Conservation (phyloP, 2,888 invertebrate species). For the Agrotis clavis region DNA sequence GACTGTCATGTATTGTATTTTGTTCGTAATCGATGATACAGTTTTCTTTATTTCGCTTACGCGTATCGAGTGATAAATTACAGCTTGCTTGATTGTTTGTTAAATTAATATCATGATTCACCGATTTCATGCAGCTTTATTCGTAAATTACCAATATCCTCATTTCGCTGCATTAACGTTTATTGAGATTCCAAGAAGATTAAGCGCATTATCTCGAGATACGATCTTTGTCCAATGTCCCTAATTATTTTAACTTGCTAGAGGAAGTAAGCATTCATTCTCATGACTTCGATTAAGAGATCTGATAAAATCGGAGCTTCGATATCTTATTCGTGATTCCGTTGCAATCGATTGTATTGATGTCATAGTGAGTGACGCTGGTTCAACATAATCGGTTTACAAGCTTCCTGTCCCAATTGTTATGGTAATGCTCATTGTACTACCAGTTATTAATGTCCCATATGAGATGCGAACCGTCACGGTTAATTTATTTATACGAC, state of each 20-base stretch:
- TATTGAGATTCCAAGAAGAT: constrained; percentile 61
- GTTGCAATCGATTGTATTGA: constrained; percentile 83
- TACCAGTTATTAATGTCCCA: constrained; percentile 86
- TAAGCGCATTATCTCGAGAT: constrained; percentile 46
- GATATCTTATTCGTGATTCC: constrained; percentile 86
- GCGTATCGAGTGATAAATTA: constrained; percentile 29
- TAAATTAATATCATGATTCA: constrained; percentile 53
- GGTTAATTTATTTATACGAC: constrained; percentile 78
- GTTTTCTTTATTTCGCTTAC: constrained; percentile 18
- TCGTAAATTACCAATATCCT: constrained; percentile 63
- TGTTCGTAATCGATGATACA: constrained; percentile 19
- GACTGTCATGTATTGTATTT: constrained; percentile 37
- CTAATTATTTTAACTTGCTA: constrained; percentile 59
- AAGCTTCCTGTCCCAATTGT: constrained; percentile 86
- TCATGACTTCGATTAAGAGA: constrained; percentile 69
- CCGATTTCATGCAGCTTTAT: constrained; percentile 47
- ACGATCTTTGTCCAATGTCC: constrained; percentile 47
- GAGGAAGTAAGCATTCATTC: constrained; percentile 65
- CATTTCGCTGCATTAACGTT: constrained; percentile 57
- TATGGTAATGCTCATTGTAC: constrained; percentile 86
- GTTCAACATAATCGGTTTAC: constrained; percentile 89
- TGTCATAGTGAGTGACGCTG: constrained; percentile 86
- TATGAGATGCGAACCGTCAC: constrained; percentile 75
- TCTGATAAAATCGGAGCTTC: constrained; percentile 80
- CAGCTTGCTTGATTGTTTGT: constrained; percentile 11